A percentile compares a stretch with the other conserved stretches of the same genome.
These are phyloP conservation scores for Tenthredo amoena DNA, from an alignment of 2,888 invertebrate genomes.

Conservation along the genomic window DNA sequence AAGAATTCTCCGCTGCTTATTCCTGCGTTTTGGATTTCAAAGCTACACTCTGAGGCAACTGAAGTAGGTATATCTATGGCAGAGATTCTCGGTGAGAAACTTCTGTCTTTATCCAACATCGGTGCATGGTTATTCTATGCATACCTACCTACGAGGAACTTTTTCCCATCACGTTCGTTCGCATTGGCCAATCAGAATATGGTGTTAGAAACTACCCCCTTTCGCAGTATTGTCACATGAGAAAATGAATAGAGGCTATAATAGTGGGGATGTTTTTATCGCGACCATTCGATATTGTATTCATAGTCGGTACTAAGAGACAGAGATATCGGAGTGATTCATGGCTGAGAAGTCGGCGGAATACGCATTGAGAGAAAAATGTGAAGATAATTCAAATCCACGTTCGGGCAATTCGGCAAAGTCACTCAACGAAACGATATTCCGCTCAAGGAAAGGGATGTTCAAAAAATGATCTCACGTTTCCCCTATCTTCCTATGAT, in stretches of 20 bases:
- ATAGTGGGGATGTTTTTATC: constrained; percentile 49
- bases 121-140: neutral
- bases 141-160: neutral
- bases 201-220: neutral
- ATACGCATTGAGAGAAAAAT: constrained; percentile 37
- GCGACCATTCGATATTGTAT: constrained; percentile 68
- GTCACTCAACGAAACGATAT: neutral
- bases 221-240: constrained; percentile 14
- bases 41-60: neutral
- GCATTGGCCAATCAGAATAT: neutral
- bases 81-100: neutral
- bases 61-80: neutral
- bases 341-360: constrained; percentile 31
- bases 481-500: neutral
- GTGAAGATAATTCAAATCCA: constrained; percentile 14
- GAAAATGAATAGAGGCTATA: constrained; percentile 39
- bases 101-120: neutral
- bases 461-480: neutral
- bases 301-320: constrained; percentile 69
- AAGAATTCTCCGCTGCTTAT: no score
- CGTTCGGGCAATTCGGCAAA: neutral
- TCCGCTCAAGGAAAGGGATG: neutral
- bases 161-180: neutral
- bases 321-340: constrained; percentile 48
- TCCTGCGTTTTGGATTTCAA: constrained; percentile 1